Percentiles rank a stretch among this genome's conserved stretches.
Evolutionary conservation across 2,113 vertebrate genomes (phyloP).

Genomic region (Phylloscopus trochiloides): DNA sequence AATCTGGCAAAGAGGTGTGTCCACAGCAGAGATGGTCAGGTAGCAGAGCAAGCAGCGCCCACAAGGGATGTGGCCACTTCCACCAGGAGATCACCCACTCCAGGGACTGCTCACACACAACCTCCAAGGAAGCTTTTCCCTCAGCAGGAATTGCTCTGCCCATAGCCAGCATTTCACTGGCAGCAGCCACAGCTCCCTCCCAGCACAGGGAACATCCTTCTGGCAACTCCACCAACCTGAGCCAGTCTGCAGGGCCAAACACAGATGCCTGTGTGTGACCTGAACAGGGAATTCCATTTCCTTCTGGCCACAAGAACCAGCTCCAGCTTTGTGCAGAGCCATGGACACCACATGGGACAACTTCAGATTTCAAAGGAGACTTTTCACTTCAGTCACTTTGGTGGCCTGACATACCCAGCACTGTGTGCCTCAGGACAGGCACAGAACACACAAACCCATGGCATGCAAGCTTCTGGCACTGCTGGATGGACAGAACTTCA

Average conservation of each 20-base stretch:
- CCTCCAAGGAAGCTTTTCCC: background rate
- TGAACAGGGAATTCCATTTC: background rate
- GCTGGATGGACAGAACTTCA: background rate
- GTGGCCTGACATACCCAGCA: background rate
- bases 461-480: background rate
- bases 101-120: background rate
- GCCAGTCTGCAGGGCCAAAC: background rate
- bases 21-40: background rate
- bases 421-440: background rate
- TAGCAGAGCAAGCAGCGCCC: background rate
- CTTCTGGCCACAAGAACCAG: background rate
- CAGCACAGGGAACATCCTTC: background rate
- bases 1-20: background rate
- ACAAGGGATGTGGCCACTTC: background rate
- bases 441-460: background rate
- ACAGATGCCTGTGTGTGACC: background rate
- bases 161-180: background rate
- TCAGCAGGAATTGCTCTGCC: background rate
- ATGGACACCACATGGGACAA: background rate
- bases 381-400: background rate
- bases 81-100: background rate
- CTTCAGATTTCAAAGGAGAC: background rate
- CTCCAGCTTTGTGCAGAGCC: background rate
- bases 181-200: background rate
- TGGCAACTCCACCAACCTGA: background rate